phyloP scores from a whole-genome alignment of 2,888 invertebrate species.

The Drosophila barbarae region DNA sequence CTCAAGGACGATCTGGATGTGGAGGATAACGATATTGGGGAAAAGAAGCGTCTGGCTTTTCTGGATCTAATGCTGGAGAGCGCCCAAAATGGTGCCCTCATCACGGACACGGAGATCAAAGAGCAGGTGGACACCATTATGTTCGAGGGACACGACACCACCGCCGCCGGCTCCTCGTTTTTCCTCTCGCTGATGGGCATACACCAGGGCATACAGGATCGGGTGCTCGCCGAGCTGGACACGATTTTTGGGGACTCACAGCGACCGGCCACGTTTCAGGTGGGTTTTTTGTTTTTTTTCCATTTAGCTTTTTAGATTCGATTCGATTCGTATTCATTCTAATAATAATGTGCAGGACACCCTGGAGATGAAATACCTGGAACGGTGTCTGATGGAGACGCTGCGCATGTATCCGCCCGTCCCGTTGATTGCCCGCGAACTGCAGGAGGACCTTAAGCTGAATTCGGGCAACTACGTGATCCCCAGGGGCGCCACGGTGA shows the following conservation, averaged over 20 bases:
- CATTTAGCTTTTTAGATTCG: too few relatives aligned
- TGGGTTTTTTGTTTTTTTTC: not conserved
- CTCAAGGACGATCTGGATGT: slow-evolving; percentile 90
- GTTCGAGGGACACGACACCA: slow-evolving; percentile 93
- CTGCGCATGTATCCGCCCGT: slow-evolving; percentile 89
- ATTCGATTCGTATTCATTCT: too few relatives aligned
- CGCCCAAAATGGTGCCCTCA: slow-evolving; percentile 85
- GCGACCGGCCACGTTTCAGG: slow-evolving; percentile 85
- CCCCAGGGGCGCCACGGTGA: slow-evolving; percentile 85
- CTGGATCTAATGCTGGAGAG: slow-evolving; percentile 91
- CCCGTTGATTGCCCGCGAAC: slow-evolving; percentile 86
- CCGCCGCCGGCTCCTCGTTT: slow-evolving; percentile 90
- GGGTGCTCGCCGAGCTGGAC: slow-evolving; percentile 87
- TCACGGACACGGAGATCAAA: slow-evolving; percentile 88
- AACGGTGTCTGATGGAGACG: slow-evolving; percentile 90
- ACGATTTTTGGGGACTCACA: slow-evolving; percentile 88
- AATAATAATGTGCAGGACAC: slow-evolving; percentile 83
- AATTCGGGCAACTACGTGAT: slow-evolving; percentile 84
- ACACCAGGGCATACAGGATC: slow-evolving; percentile 86
- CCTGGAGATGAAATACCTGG: slow-evolving; percentile 91
- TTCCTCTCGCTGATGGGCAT: slow-evolving; percentile 88
- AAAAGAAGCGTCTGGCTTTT: slow-evolving; percentile 91
- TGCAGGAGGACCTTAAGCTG: slow-evolving; percentile 87
- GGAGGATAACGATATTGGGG: slow-evolving; percentile 88
- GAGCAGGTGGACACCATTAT: slow-evolving; percentile 92